These are phyloP conservation scores for Gobio gobio DNA, from an alignment of 2,113 vertebrate species.

Conservation along the genomic window DNA sequence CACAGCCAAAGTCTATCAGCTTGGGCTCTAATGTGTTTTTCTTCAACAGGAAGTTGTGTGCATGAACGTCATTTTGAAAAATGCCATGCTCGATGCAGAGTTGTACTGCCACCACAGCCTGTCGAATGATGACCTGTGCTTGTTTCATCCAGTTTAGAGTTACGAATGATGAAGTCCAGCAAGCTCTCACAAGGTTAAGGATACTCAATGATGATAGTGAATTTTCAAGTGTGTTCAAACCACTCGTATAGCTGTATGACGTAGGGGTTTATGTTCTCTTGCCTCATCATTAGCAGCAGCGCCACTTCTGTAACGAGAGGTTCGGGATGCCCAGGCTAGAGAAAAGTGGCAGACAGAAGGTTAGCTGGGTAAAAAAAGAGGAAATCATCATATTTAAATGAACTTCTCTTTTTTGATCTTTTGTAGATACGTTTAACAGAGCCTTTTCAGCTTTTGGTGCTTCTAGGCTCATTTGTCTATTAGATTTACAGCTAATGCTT, in stretches of 20 bases:
- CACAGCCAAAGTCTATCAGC: background rate
- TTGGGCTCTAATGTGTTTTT: background rate
- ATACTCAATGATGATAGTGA: background rate
- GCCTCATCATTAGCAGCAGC: background rate
- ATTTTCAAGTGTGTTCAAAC: background rate
- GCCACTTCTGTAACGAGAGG: background rate
- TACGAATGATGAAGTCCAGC: background rate
- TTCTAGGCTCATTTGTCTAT: background rate
- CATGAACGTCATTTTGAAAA: background rate
- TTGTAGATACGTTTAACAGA: background rate
- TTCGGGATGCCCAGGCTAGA: background rate
- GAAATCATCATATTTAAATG: background rate
- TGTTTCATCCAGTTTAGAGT: background rate
- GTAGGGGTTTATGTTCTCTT: background rate
- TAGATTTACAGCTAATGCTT: background rate
- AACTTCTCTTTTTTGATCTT: background rate
- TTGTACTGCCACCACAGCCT: background rate
- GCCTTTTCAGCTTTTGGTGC: background rate
- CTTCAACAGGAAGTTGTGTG: background rate
- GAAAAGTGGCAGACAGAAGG: background rate
- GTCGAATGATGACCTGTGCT: background rate
- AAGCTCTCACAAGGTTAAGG: background rate
- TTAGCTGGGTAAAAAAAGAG: background rate
- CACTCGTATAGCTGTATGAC: background rate
- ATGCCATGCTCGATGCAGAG: background rate